Base-by-base conservation (phyloP, 1,140 invertebrate genomes). In the Kradibia gibbosae region DNA sequence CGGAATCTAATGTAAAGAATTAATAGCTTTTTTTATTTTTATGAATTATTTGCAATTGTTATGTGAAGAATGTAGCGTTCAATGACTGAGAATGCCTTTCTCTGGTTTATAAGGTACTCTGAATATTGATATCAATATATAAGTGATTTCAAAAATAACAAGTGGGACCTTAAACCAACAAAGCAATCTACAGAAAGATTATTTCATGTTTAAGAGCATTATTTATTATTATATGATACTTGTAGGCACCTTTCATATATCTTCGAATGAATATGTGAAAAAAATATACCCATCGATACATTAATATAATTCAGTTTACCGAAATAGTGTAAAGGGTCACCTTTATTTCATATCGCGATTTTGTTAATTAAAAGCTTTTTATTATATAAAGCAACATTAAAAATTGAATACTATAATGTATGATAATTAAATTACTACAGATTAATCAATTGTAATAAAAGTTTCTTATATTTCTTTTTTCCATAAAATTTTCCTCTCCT, bases 361-460 rank as follows among this genome's bases (percentile, higher is more conserved):
- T 85, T 85, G 85, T 88, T 88, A 83, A 84, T 87, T 85, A 84
- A 72, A 78, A 86, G 86, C 87, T 89, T 88, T 86, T 84, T 81
- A 81, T 39, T 72, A 77, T 34, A 76, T 65, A 84, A 53, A 75
- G 28, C 28, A 75, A 7, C 55, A 57, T 3, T 60, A 82, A 77
- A 72, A 60, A 83, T 84, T 86, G 81, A 84, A 72, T 88, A 86
- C 84, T 88, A 84, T 89, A 89, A 84, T 86, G 78, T 87, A 88
- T 87, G 85, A 85, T 84, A 88, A 84, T 89, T 88, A 87, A 88
- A 89, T 86, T 81, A 87, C 83, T 87, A 84, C 74, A 77, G 74
- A 82, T 77, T 67, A 62, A 82, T 55, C 31, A 70, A 39, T 70
- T 67, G 80, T 81, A 34, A 81, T 75, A 62, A 53, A 76, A 57